These are phyloP conservation scores for Cyprinodon tularosa DNA, from an alignment of 2,113 vertebrate species.

Conservation along the genomic window DNA sequence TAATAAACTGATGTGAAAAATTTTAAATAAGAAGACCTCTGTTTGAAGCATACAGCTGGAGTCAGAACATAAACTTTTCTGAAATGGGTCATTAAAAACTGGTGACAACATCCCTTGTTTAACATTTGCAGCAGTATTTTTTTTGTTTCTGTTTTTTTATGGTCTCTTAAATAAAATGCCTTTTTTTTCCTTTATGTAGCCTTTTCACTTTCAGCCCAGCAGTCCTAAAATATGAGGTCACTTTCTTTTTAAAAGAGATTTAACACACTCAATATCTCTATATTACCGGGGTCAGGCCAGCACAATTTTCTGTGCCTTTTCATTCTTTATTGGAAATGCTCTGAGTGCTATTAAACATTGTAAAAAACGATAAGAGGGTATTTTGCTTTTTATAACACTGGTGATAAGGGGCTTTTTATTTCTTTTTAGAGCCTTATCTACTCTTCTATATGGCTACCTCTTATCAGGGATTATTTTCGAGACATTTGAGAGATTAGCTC, in stretches of 20 bases:
- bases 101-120: constrained; percentile 1
- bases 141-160: constrained; percentile 1
- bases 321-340: constrained; percentile 49
- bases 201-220: constrained; percentile 16
- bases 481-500: constrained; percentile 63
- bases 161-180: constrained; percentile 6
- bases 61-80: neutral
- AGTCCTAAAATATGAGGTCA: constrained; percentile 12
- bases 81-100: neutral
- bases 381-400: constrained; percentile 54
- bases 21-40: neutral
- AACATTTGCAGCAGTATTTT: constrained; percentile 5
- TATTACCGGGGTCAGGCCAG: neutral
- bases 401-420: constrained; percentile 47
- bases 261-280: neutral
- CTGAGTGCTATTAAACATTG: constrained; percentile 55
- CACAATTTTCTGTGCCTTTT: neutral
- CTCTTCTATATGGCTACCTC: constrained; percentile 50
- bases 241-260: neutral
- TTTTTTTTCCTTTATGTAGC: constrained; percentile 28
- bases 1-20: too few species aligned
- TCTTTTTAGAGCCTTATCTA: constrained; percentile 64
- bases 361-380: constrained; percentile 58
- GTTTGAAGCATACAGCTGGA: constrained; percentile 1
- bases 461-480: constrained; percentile 66